Evolutionary conservation across 1,140 invertebrate species (phyloP).

Genomic region (Anagrus nilaparvatae): DNA sequence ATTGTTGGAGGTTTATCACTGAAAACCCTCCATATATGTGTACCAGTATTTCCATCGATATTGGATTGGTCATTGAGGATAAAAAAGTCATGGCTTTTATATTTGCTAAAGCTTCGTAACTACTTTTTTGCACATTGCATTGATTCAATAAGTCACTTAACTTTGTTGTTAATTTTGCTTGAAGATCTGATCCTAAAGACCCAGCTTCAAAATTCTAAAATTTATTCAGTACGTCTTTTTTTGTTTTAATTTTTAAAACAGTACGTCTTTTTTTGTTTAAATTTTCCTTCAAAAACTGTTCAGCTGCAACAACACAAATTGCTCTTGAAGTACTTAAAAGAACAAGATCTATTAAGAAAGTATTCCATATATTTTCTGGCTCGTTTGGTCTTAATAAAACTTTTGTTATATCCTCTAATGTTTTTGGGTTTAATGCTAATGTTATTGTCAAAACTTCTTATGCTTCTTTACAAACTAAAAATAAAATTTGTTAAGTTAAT

Average conservation of each 20-base stretch:
- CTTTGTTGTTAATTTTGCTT: conserved; percentile 29
- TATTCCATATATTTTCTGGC: conserved; percentile 70
- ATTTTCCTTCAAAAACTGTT: conserved; percentile 83
- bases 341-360: conserved; percentile 82
- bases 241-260: no score
- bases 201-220: conserved; percentile 36
- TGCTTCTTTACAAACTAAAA: conserved; percentile 77
- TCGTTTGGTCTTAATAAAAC: conserved; percentile 18
- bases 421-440: conserved; percentile 73
- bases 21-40: conserved; percentile 30
- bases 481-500: conserved; percentile 17
- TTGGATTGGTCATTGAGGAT: conserved; percentile 34
- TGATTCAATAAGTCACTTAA: conserved; percentile 32
- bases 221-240: no score
- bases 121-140: conserved; percentile 30
- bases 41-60: conserved; percentile 30
- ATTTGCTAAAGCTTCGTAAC: conserved; percentile 25
- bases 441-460: conserved; percentile 79
- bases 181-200: conserved; percentile 33
- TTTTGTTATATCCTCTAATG: conserved; percentile 66
- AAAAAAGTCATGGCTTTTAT: conserved; percentile 14
- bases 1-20: conserved; percentile 29
- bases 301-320: conserved; percentile 63
- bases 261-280: no score
- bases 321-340: conserved; percentile 63